Evolutionary conservation across 2,888 invertebrate genomes (phyloP).

Genomic region (Drosophila hamatofila): DNA sequence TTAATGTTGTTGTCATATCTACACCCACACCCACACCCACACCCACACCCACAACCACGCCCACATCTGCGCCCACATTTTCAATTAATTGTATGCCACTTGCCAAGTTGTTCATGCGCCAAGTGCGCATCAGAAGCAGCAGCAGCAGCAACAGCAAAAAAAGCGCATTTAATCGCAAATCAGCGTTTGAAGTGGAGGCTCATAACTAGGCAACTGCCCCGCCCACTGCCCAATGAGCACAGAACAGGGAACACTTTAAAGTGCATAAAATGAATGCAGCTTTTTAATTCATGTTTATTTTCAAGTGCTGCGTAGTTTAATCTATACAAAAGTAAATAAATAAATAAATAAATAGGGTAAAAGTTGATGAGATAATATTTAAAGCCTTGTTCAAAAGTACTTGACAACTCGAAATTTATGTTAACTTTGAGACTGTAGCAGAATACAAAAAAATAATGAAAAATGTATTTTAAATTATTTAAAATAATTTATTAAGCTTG

Average conservation of each 20-base stretch:
- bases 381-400: not conserved
- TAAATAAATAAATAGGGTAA: conserved; percentile 3
- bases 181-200: conserved; percentile 22
- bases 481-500: not conserved
- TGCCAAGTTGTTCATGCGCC: conserved; percentile 38
- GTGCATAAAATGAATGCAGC: not conserved
- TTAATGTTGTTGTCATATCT: conserved; percentile 54
- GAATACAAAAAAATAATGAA: not conserved
- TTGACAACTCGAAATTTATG: not conserved
- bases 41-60: not conserved
- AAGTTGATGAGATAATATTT: conserved; percentile 1
- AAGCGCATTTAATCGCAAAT: conserved; percentile 29
- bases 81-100: conserved; percentile 67
- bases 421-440: not conserved
- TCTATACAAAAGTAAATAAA: not conserved
- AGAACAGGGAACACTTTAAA: not conserved
- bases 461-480: not conserved
- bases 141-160: conserved; percentile 13
- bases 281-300: conserved; percentile 22
- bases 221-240: conserved; percentile 5
- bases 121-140: conserved; percentile 41
- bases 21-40: not conserved
- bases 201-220: conserved; percentile 21
- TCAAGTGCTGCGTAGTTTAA: conserved; percentile 5
- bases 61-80: conserved; percentile 32